These are phyloP conservation scores for Scyliorhinus canicula DNA, from an alignment of 2,797 vertebrate genomes.

Conservation along the genomic window DNA sequence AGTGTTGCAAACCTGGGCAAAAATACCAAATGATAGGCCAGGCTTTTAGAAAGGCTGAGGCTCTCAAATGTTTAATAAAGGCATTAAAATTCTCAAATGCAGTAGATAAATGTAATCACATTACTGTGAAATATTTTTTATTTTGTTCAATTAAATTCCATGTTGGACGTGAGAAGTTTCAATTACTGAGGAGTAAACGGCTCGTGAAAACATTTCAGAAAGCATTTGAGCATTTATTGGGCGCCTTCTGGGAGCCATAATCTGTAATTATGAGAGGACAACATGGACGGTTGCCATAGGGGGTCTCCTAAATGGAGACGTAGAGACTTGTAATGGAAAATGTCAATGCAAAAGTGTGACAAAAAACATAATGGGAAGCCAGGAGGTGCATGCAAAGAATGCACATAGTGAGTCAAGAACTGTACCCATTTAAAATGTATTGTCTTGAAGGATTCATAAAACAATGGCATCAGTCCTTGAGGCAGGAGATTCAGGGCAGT, in stretches of 20 bases:
- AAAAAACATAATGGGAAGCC: too few species aligned
- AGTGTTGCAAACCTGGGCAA: not conserved
- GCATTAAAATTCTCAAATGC: not conserved
- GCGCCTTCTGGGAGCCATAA: not conserved
- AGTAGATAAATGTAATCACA: not conserved
- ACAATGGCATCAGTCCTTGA: not conserved
- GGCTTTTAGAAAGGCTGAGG: not conserved
- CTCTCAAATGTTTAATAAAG: not conserved
- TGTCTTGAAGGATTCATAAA: not conserved
- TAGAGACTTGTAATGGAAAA: not conserved
- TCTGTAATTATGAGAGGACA: not conserved
- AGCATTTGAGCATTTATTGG: not conserved
- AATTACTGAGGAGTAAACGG: not conserved
- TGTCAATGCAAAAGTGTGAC: not conserved
- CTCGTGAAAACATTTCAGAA: not conserved
- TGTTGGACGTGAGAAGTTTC: not conserved
- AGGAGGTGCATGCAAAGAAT: not conserved
- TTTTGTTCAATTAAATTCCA: not conserved
- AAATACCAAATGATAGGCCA: not conserved
- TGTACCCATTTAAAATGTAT: not conserved
- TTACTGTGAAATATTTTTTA: not conserved
- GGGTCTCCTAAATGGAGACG: not conserved
- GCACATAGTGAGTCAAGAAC: not conserved
- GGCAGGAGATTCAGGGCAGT: too few species aligned
- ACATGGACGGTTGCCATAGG: not conserved